Conservation (phyloP, 2,113 vertebrate species). For the Jacana jacana region DNA sequence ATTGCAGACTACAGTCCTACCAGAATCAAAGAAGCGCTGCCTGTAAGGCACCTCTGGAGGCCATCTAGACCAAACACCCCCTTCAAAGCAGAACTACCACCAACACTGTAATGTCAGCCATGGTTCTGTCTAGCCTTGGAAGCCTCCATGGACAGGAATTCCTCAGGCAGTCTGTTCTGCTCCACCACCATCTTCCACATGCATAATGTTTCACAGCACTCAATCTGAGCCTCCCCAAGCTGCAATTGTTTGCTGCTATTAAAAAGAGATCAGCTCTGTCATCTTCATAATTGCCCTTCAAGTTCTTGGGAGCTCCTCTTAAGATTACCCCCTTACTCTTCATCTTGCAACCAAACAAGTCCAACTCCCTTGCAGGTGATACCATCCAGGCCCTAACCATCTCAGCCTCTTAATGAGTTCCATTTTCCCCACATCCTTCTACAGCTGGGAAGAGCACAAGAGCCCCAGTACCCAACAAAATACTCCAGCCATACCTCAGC, state of each 20-base stretch:
- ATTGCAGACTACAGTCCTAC: not conserved
- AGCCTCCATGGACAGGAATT: not conserved
- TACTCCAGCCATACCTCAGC: not conserved
- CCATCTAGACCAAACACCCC: not conserved
- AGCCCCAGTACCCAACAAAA: not conserved
- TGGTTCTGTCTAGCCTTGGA: not conserved
- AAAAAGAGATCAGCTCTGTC: not conserved
- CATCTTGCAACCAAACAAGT: not conserved
- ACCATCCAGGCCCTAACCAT: not conserved
- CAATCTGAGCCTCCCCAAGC: not conserved
- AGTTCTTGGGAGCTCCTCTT: not conserved
- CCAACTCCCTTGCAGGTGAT: not conserved
- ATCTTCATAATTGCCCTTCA: not conserved
- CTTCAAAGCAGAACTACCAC: not conserved
- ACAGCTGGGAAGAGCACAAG: not conserved
- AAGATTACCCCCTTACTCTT: not conserved
- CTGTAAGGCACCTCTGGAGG: conserved; percentile 2
- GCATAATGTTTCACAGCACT: not conserved
- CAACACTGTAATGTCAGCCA: not conserved
- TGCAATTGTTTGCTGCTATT: not conserved
- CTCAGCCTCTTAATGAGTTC: not conserved
- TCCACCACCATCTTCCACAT: not conserved
- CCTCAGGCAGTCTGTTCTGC: not conserved
- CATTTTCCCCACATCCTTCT: not conserved
- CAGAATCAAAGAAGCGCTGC: not conserved